Conservation (phyloP, 2,797 vertebrate genomes). For the Etheostoma perlongum region DNA sequence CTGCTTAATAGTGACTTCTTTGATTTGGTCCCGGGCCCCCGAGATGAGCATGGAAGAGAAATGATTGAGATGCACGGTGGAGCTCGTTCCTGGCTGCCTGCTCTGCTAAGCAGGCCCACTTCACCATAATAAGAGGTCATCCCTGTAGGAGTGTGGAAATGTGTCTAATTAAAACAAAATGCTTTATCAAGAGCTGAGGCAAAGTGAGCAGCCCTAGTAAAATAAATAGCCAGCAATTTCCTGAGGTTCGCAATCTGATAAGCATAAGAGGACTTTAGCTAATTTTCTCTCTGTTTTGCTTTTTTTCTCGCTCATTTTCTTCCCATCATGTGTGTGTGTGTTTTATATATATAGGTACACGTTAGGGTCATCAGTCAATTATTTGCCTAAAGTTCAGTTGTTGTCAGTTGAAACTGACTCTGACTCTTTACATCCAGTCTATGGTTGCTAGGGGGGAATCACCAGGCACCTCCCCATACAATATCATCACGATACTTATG, state of each 20-base stretch:
- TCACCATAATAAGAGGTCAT: conserved; percentile 79
- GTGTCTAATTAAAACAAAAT: conserved; percentile 87
- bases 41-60: conserved; percentile 71
- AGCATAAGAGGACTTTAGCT: conserved; percentile 56
- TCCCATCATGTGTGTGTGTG: neutral
- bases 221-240: conserved; percentile 81
- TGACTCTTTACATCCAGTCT: too few species aligned
- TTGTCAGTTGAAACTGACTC: too few species aligned
- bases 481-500: too few species aligned
- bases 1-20: conserved; percentile 82
- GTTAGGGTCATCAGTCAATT: too few species aligned
- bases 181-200: conserved; percentile 78
- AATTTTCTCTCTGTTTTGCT: conserved; percentile 32
- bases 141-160: conserved; percentile 82
- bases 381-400: too few species aligned
- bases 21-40: conserved; percentile 75
- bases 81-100: conserved; percentile 65
- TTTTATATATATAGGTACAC: neutral
- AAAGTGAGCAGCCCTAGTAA: conserved; percentile 63
- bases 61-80: conserved; percentile 78
- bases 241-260: conserved; percentile 79
- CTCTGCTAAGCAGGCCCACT: conserved; percentile 72
- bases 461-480: too few species aligned
- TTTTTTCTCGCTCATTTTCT: conserved; percentile 2
- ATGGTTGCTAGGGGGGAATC: too few species aligned